Base-by-base conservation (phyloP, 2,113 vertebrate genomes). In the Leptobrachium ailaonicum region DNA sequence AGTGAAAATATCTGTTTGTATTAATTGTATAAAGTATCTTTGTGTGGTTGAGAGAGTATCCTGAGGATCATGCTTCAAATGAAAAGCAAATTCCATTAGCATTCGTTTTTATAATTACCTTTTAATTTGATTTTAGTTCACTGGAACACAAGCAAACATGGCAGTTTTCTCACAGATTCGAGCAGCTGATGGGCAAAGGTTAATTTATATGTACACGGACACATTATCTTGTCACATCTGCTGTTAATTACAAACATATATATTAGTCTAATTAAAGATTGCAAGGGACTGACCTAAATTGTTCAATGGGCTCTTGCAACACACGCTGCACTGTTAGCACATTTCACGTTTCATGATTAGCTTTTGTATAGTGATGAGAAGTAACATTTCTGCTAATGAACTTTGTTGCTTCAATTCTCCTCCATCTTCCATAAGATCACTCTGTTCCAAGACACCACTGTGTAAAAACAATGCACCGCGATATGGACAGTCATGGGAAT, bases 221-320 rank as follows among this genome's bases (percentile, higher is more conserved):
- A 95, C 91, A 91, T 91, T 94, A 92, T 89, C 95, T 94, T 94
- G 95, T 96, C 95, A 94, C 94, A 94, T 93, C 92, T 94, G 95
- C 93, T 95, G 95, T 95, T 96, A 96, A 96, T 96, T 95, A 92
- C 92, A 95, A 97, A 96, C 95, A 95, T 94, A 95, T 93, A 92
- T 91, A 91, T 91, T 91, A 91, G 90, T 89, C 91, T 94, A 94
- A 94, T 93, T 94, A 94, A 92, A 92, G 87, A 90, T 88, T 88
- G 88, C 89, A 89, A 91, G 88, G 87, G 88, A 91, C 85, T 94
- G 93, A 94, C 93, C 92, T 92, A 93, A 92, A 94, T 93, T 91
- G 91, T 92, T 89, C 89, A 88, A 67, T 90, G 83, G 89, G 89
- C 88, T 93, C 90, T 91, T 91, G 88, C 88, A 88, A 77, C 87